Evolutionary conservation across 2,888 invertebrate species (phyloP).

Genomic region (Operophtera brumata): DNA sequence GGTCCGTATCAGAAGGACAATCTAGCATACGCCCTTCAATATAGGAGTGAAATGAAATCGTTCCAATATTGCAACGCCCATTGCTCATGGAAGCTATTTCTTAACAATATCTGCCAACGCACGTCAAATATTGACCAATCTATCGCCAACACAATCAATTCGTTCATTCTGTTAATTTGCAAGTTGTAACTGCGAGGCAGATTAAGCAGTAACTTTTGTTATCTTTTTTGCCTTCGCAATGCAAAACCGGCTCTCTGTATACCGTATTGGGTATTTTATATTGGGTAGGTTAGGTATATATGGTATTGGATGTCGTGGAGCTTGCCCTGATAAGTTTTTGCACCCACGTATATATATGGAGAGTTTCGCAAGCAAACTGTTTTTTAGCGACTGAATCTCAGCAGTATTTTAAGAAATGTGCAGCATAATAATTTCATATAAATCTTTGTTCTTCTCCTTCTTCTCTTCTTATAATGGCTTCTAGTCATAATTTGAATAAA

Average conservation of each 20-base stretch:
- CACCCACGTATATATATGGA: conserved; percentile 1
- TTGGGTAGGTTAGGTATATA: neutral
- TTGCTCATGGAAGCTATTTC: too few species aligned
- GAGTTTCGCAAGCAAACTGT: neutral
- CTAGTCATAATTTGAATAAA: too few species aligned
- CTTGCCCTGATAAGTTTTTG: conserved; percentile 10
- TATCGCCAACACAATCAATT: neutral
- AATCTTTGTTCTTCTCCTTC: too few species aligned
- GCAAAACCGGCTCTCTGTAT: conserved; percentile 37
- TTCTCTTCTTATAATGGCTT: too few species aligned
- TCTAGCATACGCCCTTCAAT: too few species aligned
- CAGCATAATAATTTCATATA: neutral
- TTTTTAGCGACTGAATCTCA: conserved; percentile 1
- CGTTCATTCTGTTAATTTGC: neutral
- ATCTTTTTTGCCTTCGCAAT: conserved; percentile 40
- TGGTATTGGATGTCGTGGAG: conserved; percentile 1
- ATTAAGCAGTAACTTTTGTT: conserved; percentile 34
- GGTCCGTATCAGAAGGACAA: too few species aligned
- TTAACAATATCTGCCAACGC: neutral
- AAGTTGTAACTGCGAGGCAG: conserved; percentile 3
- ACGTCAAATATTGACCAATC: neutral
- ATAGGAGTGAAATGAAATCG: too few species aligned
- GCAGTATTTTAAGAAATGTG: conserved; percentile 1
- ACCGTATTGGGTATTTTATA: conserved; percentile 33
- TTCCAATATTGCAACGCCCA: too few species aligned